Evolutionary conservation across 2,113 vertebrate genomes (phyloP).

Genomic region (Herpetotheres cachinnans): DNA sequence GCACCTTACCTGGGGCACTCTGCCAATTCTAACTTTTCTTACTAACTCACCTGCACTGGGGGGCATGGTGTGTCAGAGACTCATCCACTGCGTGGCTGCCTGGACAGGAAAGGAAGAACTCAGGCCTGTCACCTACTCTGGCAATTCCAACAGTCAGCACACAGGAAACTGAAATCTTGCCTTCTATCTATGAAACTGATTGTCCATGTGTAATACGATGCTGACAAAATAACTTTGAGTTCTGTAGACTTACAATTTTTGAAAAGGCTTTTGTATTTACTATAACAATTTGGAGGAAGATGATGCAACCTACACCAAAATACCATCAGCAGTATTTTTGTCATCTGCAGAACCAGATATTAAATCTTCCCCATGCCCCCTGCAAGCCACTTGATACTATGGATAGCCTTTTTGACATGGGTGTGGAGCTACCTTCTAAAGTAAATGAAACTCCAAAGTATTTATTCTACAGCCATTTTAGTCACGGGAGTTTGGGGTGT

Average conservation of each 20-base stretch:
- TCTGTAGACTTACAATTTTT: not conserved
- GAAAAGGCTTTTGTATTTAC: not conserved
- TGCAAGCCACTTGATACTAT: not conserved
- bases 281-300: not conserved
- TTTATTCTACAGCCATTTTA: not conserved
- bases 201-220: not conserved
- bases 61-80: not conserved
- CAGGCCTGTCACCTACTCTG: too few species aligned
- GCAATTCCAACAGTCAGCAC: not conserved
- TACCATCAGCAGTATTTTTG: not conserved
- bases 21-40: not conserved
- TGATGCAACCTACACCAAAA: not conserved
- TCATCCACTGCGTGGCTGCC: accelerated
- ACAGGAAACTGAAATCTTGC: not conserved
- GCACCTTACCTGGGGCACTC: not conserved
- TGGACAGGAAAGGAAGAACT: not conserved
- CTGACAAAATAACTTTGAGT: not conserved
- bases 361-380: too few species aligned
- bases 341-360: not conserved
- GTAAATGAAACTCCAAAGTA: not conserved
- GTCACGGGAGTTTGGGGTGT: accelerated
- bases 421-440: not conserved
- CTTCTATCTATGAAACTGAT: not conserved
- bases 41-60: not conserved
- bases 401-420: not conserved